A percentile compares a stretch with the other conserved stretches of the same genome.
Conservation (phyloP, 2,113 vertebrate genomes). For the Stomatorhinus ivindoensis region DNA sequence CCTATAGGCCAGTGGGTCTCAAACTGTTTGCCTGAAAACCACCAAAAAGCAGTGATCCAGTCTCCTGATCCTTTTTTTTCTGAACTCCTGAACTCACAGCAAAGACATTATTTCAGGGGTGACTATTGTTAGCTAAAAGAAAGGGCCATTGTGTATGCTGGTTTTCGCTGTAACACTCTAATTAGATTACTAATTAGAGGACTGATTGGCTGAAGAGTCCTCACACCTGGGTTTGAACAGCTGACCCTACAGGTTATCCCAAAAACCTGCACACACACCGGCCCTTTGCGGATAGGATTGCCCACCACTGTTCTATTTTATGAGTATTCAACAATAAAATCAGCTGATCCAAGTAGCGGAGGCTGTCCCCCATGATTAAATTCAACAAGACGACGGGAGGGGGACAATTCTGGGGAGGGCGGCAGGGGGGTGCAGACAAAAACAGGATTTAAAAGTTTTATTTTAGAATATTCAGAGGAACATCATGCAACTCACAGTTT, state of each 20-base stretch:
- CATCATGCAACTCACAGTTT: not conserved
- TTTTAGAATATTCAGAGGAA: not conserved
- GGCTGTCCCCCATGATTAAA: not conserved
- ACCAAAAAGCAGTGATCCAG: not conserved
- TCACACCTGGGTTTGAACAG: not conserved
- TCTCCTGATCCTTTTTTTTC: not conserved
- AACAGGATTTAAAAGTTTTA: not conserved
- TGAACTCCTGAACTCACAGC: not conserved
- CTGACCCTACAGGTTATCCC: not conserved
- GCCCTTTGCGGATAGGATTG: not conserved
- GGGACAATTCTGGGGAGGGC: not conserved
- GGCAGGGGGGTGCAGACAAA: not conserved
- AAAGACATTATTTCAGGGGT: not conserved
- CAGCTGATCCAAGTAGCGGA: not conserved
- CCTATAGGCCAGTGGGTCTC: not conserved
- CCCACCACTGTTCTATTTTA: not conserved
- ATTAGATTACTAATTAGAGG: not conserved
- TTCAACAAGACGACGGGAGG: not conserved
- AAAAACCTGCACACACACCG: not conserved
- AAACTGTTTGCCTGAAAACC: not conserved
- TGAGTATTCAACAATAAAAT: not conserved
- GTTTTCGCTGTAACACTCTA: not conserved
- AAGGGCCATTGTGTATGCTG: no score
- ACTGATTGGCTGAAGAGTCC: not conserved
- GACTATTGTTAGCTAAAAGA: no score